Percentiles rank a stretch among this genome's conserved stretches.
phyloP scores from a whole-genome alignment of 2,113 vertebrate genomes.

The Taurulus bubalis region DNA sequence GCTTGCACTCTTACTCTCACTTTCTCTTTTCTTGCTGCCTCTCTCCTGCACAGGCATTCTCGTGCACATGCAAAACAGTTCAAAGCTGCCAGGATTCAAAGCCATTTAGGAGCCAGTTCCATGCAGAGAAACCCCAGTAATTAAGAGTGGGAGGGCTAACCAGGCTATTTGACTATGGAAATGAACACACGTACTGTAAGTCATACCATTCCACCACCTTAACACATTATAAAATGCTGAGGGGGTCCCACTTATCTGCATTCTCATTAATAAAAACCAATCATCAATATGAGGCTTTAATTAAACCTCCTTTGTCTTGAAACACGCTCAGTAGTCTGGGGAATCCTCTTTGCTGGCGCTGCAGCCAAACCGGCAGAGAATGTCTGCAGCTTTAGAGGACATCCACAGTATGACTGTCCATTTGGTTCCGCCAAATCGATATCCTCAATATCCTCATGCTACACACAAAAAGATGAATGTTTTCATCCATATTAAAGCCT shows the following conservation, averaged over 20 bases:
- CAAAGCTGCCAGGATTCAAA: conserved; percentile 50
- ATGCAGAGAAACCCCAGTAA: conserved; percentile 25
- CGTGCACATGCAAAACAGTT: conserved; percentile 16
- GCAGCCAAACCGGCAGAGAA: conserved; percentile 14
- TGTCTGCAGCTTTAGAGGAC: conserved; percentile 59
- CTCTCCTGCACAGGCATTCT: conserved; percentile 6
- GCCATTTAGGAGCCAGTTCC: conserved; percentile 25
- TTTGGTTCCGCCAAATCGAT: conserved; percentile 65
- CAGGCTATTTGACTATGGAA: conserved; percentile 51
- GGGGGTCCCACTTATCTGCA: conserved; percentile 43
- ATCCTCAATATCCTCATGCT: conserved; percentile 59
- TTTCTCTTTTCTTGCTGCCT: conserved; percentile 22
- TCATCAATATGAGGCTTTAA: conserved; percentile 58
- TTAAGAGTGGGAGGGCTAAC: conserved; percentile 56
- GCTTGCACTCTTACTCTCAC: conserved; percentile 16
- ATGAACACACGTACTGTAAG: conserved; percentile 30
- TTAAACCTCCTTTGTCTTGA: conserved; percentile 49
- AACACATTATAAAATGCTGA: conserved; percentile 28
- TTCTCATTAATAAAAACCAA: conserved; percentile 49
- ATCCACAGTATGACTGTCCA: conserved; percentile 41
- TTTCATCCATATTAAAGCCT: conserved; percentile 76
- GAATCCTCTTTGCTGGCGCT: conserved; percentile 8
- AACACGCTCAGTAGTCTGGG: conserved; percentile 24
- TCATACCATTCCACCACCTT: neutral
- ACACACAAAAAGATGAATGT: conserved; percentile 72